Conservation (phyloP, 92 coral and sea anemone species). For the Actinostola sp. region DNA sequence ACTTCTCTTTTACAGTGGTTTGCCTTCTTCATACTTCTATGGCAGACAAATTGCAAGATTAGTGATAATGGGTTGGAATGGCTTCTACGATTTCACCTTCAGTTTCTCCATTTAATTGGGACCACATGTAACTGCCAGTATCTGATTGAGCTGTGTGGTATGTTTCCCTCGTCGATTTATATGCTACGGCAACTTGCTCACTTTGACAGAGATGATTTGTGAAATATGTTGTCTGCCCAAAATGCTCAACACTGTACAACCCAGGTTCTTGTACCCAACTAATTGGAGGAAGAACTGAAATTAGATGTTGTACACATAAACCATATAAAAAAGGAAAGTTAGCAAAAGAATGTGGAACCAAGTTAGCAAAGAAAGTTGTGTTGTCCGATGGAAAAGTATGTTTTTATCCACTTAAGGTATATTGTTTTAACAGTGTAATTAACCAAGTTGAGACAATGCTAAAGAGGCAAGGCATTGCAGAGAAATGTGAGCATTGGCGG, state of each 20-base stretch:
- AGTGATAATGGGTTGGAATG: conserved; percentile 68
- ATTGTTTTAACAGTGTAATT: conserved; percentile 33
- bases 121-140: conserved; percentile 31
- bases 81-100: conserved; percentile 53
- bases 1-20: conserved; percentile 52
- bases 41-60: conserved; percentile 58
- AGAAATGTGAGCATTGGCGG: conserved; percentile 47
- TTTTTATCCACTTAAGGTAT: conserved; percentile 35
- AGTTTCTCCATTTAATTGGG: conserved; percentile 47
- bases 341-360: conserved; percentile 46
- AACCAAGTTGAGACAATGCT: conserved; percentile 47
- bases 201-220: conserved; percentile 17
- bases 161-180: conserved; percentile 55
- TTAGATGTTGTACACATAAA: conserved; percentile 15
- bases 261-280: conserved; percentile 40
- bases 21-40: conserved; percentile 47
- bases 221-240: conserved; percentile 55
- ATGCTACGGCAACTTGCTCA: conserved; percentile 39
- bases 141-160: conserved; percentile 31
- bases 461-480: conserved; percentile 35
- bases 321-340: conserved; percentile 25
- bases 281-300: conserved; percentile 20
- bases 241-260: conserved; percentile 35
- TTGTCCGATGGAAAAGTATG: conserved; percentile 28
- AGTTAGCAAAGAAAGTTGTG: conserved; percentile 35